A percentile compares a stretch with the other conserved stretches of the same genome.
These are phyloP conservation scores for Ahaetulla prasina DNA, from an alignment of 2,113 vertebrate species.

Conservation along the genomic window DNA sequence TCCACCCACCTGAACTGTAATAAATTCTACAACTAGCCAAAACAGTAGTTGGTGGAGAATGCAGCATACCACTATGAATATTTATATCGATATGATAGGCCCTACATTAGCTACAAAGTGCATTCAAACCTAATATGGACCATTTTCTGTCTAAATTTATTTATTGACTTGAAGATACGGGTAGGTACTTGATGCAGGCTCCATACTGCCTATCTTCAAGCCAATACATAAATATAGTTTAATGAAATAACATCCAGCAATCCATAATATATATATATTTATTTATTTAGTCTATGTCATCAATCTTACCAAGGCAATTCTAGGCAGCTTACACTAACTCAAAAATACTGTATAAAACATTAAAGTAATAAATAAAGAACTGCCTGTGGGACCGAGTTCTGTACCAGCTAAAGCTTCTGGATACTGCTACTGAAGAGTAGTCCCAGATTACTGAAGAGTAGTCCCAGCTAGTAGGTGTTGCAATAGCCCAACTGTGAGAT, in stretches of 20 bases:
- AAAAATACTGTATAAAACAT: not conserved
- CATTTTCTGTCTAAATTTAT: not conserved
- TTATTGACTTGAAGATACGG: not conserved
- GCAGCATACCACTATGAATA: not conserved
- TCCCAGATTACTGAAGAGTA: not conserved
- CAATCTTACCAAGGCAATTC: not conserved
- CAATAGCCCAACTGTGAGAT: not conserved
- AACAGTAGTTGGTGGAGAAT: not conserved
- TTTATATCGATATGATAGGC: not conserved
- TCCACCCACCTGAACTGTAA: not conserved
- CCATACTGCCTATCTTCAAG: not conserved
- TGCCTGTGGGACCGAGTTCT: not conserved
- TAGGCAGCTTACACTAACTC: not conserved
- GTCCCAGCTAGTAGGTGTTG: not conserved
- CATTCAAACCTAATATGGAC: not conserved
- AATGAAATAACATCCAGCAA: not conserved
- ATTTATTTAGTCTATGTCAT: not conserved
- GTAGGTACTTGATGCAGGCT: not conserved
- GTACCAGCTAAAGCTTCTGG: not conserved
- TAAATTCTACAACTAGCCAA: not conserved
- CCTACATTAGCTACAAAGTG: not conserved
- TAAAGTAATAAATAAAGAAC: not conserved
- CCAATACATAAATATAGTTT: not conserved
- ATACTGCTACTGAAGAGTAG: not conserved
- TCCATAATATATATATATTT: not conserved